Evolutionary conservation across 1,140 invertebrate species (phyloP).

Genomic region (Drosophila bifasciata): DNA sequence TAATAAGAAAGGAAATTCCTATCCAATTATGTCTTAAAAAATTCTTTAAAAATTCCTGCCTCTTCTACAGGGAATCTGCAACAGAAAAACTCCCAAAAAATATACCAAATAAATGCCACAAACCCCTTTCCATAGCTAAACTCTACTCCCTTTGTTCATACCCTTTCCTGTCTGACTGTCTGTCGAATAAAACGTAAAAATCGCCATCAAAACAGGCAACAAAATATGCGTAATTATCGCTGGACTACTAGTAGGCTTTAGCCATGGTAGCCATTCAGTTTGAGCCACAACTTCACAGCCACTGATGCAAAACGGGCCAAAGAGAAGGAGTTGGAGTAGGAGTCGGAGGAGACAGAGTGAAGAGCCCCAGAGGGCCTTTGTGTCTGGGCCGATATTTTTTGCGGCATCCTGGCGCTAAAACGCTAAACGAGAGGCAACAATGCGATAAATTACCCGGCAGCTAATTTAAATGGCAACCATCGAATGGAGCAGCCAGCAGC

Average conservation of each 20-base stretch:
- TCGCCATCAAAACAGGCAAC: constrained; percentile 77
- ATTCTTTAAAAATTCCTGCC: too few species aligned
- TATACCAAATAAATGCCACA: too few species aligned
- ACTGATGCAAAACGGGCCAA: constrained; percentile 13
- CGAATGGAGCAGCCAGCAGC: constrained; percentile 40
- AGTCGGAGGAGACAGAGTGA: background rate
- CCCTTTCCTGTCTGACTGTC: constrained; percentile 15
- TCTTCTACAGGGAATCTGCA: too few species aligned
- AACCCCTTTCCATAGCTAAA: too few species aligned
- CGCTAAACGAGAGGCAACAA: constrained; percentile 77
- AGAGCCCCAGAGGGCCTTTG: constrained; percentile 58
- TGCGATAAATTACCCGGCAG: constrained; percentile 80
- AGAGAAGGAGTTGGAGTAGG: constrained; percentile 4
- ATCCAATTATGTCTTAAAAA: too few species aligned
- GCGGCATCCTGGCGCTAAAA: constrained; percentile 77
- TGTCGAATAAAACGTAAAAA: constrained; percentile 61
- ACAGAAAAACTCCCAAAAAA: too few species aligned
- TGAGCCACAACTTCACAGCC: constrained; percentile 8
- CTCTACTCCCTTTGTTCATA: background rate
- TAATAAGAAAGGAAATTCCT: too few species aligned
- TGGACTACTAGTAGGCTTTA: constrained; percentile 52
- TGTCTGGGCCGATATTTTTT: constrained; percentile 61
- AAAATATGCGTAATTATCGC: constrained; percentile 79
- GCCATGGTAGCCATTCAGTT: constrained; percentile 47
- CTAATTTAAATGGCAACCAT: constrained; percentile 73